These are phyloP conservation scores for Graphium colonna DNA, from an alignment of 2,888 invertebrate species.

Conservation along the genomic window DNA sequence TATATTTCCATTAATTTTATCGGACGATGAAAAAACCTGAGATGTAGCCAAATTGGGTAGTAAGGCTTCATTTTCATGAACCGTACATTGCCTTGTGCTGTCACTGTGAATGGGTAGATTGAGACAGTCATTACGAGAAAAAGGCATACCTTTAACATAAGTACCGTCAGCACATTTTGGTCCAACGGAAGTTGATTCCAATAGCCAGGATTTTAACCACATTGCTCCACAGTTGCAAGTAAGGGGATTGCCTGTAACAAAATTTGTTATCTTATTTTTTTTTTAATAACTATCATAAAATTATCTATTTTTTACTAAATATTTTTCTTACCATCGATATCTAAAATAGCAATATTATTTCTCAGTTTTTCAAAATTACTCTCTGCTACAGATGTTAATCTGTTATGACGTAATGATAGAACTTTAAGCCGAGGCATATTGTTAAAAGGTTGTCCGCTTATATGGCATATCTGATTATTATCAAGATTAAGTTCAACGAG, in stretches of 20 bases:
- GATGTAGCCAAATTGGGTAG: constrained; percentile 76
- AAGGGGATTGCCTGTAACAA: constrained; percentile 87
- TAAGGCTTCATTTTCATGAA: constrained; percentile 85
- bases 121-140: constrained; percentile 85
- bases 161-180: constrained; percentile 90
- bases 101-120: constrained; percentile 66
- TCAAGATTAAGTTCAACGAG: constrained; percentile 92
- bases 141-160: constrained; percentile 85
- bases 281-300: not conserved
- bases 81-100: constrained; percentile 79
- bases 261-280: not conserved
- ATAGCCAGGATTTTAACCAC: constrained; percentile 91
- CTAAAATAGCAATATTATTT: constrained; percentile 90
- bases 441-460: constrained; percentile 89
- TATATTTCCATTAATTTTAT: constrained; percentile 73
- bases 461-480: constrained; percentile 89
- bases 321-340: constrained; percentile 86
- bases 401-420: constrained; percentile 88
- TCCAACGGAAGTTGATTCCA: constrained; percentile 86
- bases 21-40: constrained; percentile 80
- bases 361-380: constrained; percentile 86
- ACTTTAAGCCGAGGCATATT: constrained; percentile 91
- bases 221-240: constrained; percentile 89
- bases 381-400: constrained; percentile 86
- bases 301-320: not conserved